Conservation (phyloP, 2,113 vertebrate species). For the Callospermophilus lateralis region DNA sequence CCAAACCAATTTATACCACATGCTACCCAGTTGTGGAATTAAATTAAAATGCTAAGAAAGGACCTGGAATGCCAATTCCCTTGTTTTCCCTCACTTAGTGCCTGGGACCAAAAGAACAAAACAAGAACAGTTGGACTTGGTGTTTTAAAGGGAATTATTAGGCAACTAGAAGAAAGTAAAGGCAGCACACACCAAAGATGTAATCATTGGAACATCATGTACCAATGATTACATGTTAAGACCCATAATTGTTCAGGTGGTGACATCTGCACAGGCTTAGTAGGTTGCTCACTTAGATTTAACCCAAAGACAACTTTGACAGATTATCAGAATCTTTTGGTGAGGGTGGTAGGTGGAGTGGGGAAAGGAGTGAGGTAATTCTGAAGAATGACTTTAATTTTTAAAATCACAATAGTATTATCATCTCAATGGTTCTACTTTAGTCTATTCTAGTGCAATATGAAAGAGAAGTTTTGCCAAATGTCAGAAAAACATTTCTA, state of each 20-base stretch:
- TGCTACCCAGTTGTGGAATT: constrained; percentile 66
- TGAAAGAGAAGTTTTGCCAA: constrained; percentile 41
- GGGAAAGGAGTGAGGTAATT: constrained; percentile 68
- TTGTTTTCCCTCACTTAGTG: constrained; percentile 20
- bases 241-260: constrained; percentile 2
- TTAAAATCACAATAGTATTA: constrained; percentile 42
- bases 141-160: constrained; percentile 60
- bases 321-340: constrained; percentile 59
- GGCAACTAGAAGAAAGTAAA: constrained; percentile 61
- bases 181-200: constrained; percentile 35
- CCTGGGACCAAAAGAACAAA: constrained; percentile 57
- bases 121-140: constrained; percentile 43
- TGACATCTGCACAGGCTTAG: background rate
- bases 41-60: constrained; percentile 57
- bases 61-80: background rate
- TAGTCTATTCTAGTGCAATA: background rate
- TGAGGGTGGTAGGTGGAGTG: constrained; percentile 9
- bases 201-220: background rate
- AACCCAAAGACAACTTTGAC: constrained; percentile 63
- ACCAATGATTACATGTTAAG: constrained; percentile 58
- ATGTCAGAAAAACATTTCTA: constrained; percentile 21
- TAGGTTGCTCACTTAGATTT: constrained; percentile 41
- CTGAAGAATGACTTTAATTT: constrained; percentile 57
- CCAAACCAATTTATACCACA: constrained; percentile 63
- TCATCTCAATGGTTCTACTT: constrained; percentile 39